Conservation (phyloP, 2,797 vertebrate species). For the Anguilla pacifica region DNA sequence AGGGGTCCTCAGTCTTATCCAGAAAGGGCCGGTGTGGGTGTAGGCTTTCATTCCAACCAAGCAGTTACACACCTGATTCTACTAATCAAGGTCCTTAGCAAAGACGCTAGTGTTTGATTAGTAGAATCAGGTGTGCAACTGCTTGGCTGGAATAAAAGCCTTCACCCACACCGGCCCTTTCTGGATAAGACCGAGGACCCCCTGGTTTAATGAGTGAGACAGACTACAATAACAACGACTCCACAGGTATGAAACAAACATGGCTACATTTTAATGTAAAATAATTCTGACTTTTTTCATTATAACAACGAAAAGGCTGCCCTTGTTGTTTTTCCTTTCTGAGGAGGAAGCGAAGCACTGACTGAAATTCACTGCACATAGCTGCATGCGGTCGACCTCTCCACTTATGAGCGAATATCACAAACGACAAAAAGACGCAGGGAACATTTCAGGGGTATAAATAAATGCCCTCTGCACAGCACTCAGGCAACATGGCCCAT, state of each 20-base stretch:
- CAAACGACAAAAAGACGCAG: not conserved
- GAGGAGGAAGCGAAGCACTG: not conserved
- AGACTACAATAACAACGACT: not conserved
- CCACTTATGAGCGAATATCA: not conserved
- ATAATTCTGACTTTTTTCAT: not conserved
- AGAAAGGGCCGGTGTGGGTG: no score
- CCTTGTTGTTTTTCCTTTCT: no score
- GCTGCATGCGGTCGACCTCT: not conserved
- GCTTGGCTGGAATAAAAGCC: no score
- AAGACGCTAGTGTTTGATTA: no score
- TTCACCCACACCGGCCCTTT: no score
- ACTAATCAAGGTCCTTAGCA: no score
- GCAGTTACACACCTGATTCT: no score
- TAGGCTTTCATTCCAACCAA: no score
- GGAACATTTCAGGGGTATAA: not conserved
- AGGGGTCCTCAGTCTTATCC: no score
- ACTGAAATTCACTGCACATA: not conserved
- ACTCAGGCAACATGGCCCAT: constrained; percentile 5
- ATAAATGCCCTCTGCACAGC: not conserved
- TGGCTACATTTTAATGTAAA: not conserved
- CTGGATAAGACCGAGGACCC: no score
- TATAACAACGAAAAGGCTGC: not conserved
- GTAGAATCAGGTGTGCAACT: no score
- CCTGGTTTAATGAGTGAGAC: not conserved
- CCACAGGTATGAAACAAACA: not conserved